Evolutionary conservation across 2,888 invertebrate species (phyloP).

Genomic region (Noctua pronuba): DNA sequence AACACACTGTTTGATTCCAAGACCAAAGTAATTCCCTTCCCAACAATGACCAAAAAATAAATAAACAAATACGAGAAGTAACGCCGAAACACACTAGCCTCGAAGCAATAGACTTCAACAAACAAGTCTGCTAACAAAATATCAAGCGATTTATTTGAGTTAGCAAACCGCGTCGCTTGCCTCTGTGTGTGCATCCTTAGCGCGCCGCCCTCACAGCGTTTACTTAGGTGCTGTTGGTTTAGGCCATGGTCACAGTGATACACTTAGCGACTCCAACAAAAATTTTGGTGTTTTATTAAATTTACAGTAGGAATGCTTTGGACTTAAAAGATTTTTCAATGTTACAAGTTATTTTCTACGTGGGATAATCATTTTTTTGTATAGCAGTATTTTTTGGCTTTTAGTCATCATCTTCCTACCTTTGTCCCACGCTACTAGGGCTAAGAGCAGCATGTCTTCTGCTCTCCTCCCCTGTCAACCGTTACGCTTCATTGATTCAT

Average conservation of each 20-base stretch:
- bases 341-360: neutral
- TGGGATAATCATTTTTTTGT: neutral
- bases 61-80: neutral
- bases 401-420: neutral
- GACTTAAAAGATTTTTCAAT: neutral
- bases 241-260: constrained; percentile 47
- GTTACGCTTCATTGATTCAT: neutral
- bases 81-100: neutral
- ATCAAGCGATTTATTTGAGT: constrained; percentile 49
- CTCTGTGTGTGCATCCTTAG: constrained; percentile 36
- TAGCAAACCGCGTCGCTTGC: constrained; percentile 28
- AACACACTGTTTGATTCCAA: neutral
- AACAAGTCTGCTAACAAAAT: constrained; percentile 40
- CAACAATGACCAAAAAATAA: neutral
- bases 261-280: constrained; percentile 19
- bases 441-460: neutral
- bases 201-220: constrained; percentile 24
- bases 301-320: neutral
- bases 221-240: constrained; percentile 52
- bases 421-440: neutral
- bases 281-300: constrained; percentile 9
- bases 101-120: constrained; percentile 13
- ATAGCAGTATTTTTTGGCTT: too few species aligned
- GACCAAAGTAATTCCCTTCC: neutral
- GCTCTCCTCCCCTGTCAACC: neutral